These are phyloP conservation scores for Apis dorsata DNA, from an alignment of 1,140 invertebrate species.

Conservation along the genomic window DNA sequence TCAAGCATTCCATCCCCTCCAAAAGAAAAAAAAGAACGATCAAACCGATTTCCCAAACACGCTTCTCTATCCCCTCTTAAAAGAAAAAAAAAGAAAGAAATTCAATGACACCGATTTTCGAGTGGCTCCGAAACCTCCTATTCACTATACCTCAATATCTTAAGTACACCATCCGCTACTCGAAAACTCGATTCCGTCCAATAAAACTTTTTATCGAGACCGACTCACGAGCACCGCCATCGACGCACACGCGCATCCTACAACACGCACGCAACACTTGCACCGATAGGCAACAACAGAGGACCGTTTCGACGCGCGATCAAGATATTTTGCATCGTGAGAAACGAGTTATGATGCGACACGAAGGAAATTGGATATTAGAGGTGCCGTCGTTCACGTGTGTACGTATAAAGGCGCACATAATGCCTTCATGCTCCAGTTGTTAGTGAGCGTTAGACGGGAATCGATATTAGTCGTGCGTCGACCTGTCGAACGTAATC, in stretches of 20 bases:
- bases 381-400: conserved; percentile 39
- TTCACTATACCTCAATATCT: not conserved
- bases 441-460: conserved; percentile 61
- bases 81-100: not conserved
- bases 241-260: not conserved
- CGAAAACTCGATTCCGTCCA: not conserved
- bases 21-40: not conserved
- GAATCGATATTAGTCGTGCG: conserved; percentile 61
- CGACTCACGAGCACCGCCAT: not conserved
- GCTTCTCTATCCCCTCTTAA: no score
- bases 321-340: conserved; percentile 31
- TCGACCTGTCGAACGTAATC: conserved; percentile 60
- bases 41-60: not conserved
- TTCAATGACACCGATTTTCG: not conserved
- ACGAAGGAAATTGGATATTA: conserved; percentile 61
- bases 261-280: not conserved
- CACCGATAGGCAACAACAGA: not conserved
- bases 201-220: not conserved
- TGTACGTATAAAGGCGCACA: conserved; percentile 32
- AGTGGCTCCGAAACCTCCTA: not conserved
- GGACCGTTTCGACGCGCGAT: not conserved
- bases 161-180: not conserved
- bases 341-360: conserved; percentile 33
- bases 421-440: conserved; percentile 67
- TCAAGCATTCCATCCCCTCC: not conserved